Conservation (phyloP, 2,797 vertebrate genomes). For the Gambelia wislizenii region DNA sequence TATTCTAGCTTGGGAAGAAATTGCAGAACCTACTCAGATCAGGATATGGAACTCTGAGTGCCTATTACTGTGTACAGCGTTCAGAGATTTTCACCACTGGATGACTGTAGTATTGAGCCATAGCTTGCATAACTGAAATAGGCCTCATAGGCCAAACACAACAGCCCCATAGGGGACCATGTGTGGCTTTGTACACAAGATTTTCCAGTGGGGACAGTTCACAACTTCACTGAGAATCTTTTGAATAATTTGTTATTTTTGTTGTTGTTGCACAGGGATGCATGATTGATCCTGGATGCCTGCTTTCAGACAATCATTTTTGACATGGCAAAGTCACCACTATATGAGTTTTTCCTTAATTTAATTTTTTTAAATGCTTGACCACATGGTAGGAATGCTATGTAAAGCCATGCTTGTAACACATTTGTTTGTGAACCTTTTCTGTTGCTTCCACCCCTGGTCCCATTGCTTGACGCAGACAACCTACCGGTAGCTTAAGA, state of each 20-base stretch:
- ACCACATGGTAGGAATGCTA: neutral
- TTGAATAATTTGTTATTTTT: neutral
- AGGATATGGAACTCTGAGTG: neutral
- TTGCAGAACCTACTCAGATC: too few relatives aligned
- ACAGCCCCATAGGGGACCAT: neutral
- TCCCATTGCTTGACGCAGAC: neutral
- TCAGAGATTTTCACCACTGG: neutral
- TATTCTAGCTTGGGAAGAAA: neutral
- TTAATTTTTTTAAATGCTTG: neutral
- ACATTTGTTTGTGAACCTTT: neutral
- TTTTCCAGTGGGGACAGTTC: neutral
- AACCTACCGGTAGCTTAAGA: neutral
- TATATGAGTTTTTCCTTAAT: neutral
- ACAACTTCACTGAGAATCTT: neutral
- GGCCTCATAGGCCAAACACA: neutral
- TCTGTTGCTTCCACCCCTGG: too few relatives aligned
- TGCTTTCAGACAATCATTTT: neutral
- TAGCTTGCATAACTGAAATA: neutral
- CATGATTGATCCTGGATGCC: neutral
- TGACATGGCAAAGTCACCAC: neutral
- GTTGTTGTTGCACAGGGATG: neutral
- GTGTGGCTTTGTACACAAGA: neutral
- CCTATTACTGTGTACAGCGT: neutral
- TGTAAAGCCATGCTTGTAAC: neutral
- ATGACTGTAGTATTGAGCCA: neutral